These are phyloP conservation scores for Dromaius novaehollandiae DNA, from an alignment of 2,113 vertebrate genomes.

Conservation along the genomic window DNA sequence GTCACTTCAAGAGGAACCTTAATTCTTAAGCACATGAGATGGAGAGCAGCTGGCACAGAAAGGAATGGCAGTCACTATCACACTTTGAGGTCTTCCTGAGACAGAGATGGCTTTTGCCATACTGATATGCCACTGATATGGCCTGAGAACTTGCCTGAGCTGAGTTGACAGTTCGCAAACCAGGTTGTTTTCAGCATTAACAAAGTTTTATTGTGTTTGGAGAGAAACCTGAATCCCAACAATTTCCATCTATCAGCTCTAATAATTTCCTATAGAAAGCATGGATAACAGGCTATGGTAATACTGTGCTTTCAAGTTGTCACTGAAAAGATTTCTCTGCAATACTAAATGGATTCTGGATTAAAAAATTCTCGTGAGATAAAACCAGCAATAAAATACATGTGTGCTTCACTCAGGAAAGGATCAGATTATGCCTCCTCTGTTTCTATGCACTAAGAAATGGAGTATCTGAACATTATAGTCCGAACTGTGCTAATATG, in stretches of 20 bases:
- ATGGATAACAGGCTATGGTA: not conserved
- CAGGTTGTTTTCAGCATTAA: constrained; percentile 24
- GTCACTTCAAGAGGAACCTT: not conserved
- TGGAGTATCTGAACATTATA: not conserved
- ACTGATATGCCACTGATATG: not conserved
- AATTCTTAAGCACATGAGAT: not conserved
- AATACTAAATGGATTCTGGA: constrained; percentile 1
- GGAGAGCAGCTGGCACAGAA: not conserved
- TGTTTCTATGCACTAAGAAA: not conserved
- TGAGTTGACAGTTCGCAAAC: not conserved
- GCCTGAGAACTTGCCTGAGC: not conserved
- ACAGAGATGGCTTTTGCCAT: not conserved
- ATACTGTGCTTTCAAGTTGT: not conserved
- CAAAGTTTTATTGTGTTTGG: not conserved
- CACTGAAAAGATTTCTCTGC: not conserved
- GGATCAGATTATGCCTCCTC: not conserved
- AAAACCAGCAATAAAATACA: not conserved
- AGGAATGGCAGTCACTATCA: not conserved
- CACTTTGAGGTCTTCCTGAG: not conserved
- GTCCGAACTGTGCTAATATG: not conserved
- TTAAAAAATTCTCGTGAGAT: not conserved
- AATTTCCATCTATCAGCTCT: not conserved
- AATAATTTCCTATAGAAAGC: not conserved
- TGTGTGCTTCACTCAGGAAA: fast-evolving
- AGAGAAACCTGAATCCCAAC: not conserved